phyloP scores from a whole-genome alignment of 2,113 vertebrate genomes.

The Cyanoderma ruficeps region DNA sequence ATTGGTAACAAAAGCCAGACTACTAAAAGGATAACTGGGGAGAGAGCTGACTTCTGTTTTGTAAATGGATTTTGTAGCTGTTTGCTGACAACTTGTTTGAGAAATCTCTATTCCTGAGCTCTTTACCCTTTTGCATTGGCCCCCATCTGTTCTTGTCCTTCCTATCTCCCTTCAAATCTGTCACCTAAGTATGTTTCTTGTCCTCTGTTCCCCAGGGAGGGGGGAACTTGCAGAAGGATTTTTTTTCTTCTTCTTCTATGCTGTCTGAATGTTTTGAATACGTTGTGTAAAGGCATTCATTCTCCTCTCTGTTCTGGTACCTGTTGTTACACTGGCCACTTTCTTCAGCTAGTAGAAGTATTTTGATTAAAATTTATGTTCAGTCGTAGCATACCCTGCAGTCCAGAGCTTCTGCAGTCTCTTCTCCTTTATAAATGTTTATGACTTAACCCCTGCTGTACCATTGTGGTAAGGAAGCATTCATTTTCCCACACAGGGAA shows the following conservation, averaged over 20 bases:
- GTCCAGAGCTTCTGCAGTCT: not conserved
- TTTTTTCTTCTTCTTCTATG: not conserved
- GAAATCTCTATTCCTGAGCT: not conserved
- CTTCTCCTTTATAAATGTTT: not conserved
- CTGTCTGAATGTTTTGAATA: not conserved
- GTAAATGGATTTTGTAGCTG: not conserved
- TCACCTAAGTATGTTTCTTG: not conserved
- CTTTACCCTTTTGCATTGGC: not conserved
- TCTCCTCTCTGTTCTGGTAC: not conserved
- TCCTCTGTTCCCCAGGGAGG: not conserved
- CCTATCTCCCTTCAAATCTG: not conserved
- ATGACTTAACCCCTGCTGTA: conserved; percentile 1
- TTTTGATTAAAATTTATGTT: conserved; percentile 33
- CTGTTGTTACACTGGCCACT: not conserved
- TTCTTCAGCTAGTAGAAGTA: not conserved
- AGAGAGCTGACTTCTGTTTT: not conserved
- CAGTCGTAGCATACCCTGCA: not conserved
- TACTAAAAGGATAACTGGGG: not conserved
- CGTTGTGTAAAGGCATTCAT: not conserved
- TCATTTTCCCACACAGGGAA: not conserved
- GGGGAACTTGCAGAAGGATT: not conserved
- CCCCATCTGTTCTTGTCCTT: not conserved
- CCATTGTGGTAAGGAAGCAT: not conserved
- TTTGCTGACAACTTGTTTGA: not conserved
- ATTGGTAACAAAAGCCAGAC: not conserved